Evolutionary conservation across 2,113 vertebrate species (phyloP).

Genomic region (Dipodomys merriami): DNA sequence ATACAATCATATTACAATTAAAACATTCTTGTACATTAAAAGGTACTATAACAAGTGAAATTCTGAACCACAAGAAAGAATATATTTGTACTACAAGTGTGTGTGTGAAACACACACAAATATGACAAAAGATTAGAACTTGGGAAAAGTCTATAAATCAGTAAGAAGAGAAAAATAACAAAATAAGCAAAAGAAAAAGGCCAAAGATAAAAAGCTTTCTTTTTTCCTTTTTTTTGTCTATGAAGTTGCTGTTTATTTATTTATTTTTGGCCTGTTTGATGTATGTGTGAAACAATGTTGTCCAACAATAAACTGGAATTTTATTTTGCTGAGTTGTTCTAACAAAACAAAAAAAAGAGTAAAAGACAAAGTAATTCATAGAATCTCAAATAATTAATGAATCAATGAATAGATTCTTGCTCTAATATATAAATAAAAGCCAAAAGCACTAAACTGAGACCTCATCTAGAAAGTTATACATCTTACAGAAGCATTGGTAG

Average conservation of each 20-base stretch:
- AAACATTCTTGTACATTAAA: not conserved
- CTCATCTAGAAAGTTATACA: not conserved
- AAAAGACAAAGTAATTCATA: slow-evolving; percentile 34
- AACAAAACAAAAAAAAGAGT: not conserved
- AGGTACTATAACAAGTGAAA: not conserved
- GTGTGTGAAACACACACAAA: not conserved
- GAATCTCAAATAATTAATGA: not conserved
- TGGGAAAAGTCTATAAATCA: not conserved
- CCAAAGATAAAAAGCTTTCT: too few species aligned
- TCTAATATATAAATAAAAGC: not conserved
- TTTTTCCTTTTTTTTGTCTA: too few species aligned
- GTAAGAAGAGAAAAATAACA: not conserved
- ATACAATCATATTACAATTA: not conserved
- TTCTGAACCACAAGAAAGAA: not conserved
- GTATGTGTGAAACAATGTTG: too few species aligned
- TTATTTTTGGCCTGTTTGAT: too few species aligned
- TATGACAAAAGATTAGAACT: slow-evolving; percentile 2
- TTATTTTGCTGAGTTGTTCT: not conserved
- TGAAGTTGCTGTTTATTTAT: too few species aligned
- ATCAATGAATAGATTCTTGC: not conserved
- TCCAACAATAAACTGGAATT: too few species aligned
- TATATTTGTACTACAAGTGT: not conserved
- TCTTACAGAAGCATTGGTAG: not conserved
- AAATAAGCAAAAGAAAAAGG: not conserved
- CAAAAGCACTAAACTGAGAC: not conserved